These are phyloP conservation scores for Gortyna flavago DNA, from an alignment of 2,888 invertebrate species.

Conservation along the genomic window DNA sequence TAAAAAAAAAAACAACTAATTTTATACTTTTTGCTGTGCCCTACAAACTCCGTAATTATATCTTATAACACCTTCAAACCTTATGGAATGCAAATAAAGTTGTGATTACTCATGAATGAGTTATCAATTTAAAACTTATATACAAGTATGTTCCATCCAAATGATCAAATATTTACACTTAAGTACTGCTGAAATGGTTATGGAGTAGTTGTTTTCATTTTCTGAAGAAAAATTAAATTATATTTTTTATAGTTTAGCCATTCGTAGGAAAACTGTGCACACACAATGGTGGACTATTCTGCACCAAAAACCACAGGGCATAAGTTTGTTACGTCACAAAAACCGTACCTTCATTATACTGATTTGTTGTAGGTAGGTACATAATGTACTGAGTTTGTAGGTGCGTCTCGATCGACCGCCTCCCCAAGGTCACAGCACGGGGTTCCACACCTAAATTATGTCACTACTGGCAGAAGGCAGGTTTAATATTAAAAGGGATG, in stretches of 20 bases:
- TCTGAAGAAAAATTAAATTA: neutral
- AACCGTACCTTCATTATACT: neutral
- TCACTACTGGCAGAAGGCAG: slow-evolving; percentile 33
- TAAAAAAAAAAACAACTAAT: no score
- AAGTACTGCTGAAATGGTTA: neutral
- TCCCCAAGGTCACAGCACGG: slow-evolving; percentile 59
- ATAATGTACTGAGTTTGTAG: slow-evolving; percentile 42
- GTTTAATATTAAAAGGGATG: slow-evolving; percentile 39
- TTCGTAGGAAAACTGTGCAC: neutral
- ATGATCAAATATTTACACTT: neutral
- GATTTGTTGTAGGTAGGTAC: slow-evolving; percentile 12
- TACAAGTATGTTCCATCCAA: neutral
- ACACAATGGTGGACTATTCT: neutral
- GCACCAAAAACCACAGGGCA: neutral
- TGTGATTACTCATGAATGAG: no score
- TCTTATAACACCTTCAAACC: no score
- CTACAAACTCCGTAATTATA: no score
- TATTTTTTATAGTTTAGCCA: neutral
- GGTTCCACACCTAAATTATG: slow-evolving; percentile 46
- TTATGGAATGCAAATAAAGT: no score
- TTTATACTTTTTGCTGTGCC: no score
- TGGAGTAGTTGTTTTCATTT: neutral
- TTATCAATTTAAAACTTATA: neutral
- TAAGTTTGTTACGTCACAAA: slow-evolving; percentile 2
- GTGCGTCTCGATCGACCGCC: slow-evolving; percentile 65